Percentiles rank a stretch among this genome's conserved stretches.
Evolutionary conservation across 2,888 invertebrate species (phyloP).

Genomic region (Isoperla grammatica): DNA sequence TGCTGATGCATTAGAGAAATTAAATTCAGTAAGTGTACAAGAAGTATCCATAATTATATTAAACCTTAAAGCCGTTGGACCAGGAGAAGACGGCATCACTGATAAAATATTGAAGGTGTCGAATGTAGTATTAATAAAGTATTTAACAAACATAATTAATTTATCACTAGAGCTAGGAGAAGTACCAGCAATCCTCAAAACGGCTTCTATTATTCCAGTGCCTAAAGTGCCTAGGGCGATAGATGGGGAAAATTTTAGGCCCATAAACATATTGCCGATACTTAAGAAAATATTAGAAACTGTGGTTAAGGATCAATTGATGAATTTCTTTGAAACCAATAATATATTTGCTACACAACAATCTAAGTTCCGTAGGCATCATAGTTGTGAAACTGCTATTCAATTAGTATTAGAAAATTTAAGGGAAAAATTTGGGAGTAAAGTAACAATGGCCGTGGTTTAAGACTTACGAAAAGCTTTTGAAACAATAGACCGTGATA

Average conservation of each 20-base stretch:
- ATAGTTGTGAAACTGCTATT: not conserved
- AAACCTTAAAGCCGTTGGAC: not conserved
- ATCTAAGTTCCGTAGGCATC: not conserved
- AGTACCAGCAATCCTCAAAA: not conserved
- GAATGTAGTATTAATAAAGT: not conserved
- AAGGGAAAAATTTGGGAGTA: not conserved
- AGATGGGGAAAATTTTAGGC: constrained; percentile 1
- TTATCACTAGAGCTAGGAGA: not conserved
- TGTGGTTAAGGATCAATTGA: not conserved
- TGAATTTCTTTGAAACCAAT: not conserved
- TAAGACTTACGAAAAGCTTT: constrained; percentile 1
- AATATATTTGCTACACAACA: not conserved
- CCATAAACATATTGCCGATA: not conserved
- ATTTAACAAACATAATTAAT: constrained; percentile 3
- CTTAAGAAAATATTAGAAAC: not conserved
- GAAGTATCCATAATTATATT: not conserved
- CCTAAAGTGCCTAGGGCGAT: constrained; percentile 1
- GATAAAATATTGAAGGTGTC: not conserved
- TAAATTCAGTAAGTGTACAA: not conserved
- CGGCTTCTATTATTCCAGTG: not conserved
- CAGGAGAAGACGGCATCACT: not conserved
- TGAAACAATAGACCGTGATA: constrained; percentile 6
- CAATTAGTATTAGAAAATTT: not conserved
- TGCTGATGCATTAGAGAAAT: not conserved
- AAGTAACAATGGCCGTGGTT: not conserved